These are phyloP conservation scores for Wasmannia auropunctata DNA, from an alignment of 1,140 invertebrate species.

Conservation along the genomic window DNA sequence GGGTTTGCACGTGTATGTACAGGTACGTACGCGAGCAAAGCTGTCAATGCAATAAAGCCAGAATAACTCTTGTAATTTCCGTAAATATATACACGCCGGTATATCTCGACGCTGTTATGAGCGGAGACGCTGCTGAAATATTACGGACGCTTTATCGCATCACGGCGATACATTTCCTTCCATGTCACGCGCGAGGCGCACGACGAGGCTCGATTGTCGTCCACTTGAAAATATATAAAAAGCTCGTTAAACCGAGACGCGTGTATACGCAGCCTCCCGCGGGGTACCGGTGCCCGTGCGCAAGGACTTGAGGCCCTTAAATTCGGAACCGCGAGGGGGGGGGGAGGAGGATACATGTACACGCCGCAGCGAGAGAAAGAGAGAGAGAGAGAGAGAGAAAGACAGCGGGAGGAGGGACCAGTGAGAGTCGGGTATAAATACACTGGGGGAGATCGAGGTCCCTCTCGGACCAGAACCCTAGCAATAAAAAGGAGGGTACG, in stretches of 20 bases:
- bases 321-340: constrained; percentile 61
- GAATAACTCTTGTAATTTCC: constrained; percentile 24
- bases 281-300: constrained; percentile 37
- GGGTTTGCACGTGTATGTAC: background rate
- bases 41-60: constrained; percentile 1
- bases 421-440: constrained; percentile 82
- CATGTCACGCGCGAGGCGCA: constrained; percentile 20
- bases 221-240: constrained; percentile 67
- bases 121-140: constrained; percentile 8
- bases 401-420: constrained; percentile 67
- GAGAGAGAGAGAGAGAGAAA: no score
- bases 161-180: constrained; percentile 27
- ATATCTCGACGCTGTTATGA: background rate
- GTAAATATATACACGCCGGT: background rate
- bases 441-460: constrained; percentile 73
- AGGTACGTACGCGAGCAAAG: background rate
- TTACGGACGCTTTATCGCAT: constrained; percentile 14
- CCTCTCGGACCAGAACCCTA: constrained; percentile 68
- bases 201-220: constrained; percentile 38
- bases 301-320: constrained; percentile 62
- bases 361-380: constrained; percentile 44
- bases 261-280: constrained; percentile 66
- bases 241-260: constrained; percentile 71
- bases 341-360: constrained; percentile 28
- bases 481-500: constrained; percentile 73